These are phyloP conservation scores for Equus quagga DNA, from an alignment of 2,113 vertebrate genomes.

Conservation along the genomic window DNA sequence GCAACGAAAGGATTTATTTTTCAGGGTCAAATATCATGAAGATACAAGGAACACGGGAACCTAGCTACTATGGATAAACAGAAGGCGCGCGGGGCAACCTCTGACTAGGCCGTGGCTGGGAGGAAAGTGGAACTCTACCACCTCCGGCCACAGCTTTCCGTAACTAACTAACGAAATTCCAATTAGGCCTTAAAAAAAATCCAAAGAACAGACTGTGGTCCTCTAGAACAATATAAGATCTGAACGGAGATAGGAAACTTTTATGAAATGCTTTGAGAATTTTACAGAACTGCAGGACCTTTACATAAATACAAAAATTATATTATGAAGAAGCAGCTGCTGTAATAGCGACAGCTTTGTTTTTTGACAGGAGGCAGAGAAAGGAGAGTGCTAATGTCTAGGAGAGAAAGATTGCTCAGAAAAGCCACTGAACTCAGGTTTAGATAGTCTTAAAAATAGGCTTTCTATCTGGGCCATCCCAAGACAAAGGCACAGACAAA, in stretches of 20 bases:
- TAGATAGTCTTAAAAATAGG: not conserved
- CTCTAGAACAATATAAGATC: not conserved
- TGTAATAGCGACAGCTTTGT: not conserved
- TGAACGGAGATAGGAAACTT: not conserved
- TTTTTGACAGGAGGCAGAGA: not conserved
- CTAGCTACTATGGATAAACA: not conserved
- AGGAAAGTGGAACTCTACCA: not conserved
- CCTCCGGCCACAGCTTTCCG: not conserved
- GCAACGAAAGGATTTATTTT: not conserved
- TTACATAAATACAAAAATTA: not conserved
- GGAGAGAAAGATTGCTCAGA: not conserved
- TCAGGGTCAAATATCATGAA: not conserved
- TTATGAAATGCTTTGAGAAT: not conserved
- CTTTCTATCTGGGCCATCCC: not conserved
- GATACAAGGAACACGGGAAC: not conserved
- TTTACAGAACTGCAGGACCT: not conserved
- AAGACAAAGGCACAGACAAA: not conserved
- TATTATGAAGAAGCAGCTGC: not conserved
- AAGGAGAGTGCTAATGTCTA: not conserved
- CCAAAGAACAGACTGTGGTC: not conserved
- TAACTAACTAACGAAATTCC: constrained; percentile 15
- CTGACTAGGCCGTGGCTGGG: not conserved
- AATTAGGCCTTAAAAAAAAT: not conserved
- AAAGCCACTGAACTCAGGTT: constrained; percentile 4
- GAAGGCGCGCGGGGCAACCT: not conserved